Percentiles rank a stretch among this genome's conserved stretches.
Conservation (phyloP, 2,888 invertebrate genomes). For the Lysandra coridon region DNA sequence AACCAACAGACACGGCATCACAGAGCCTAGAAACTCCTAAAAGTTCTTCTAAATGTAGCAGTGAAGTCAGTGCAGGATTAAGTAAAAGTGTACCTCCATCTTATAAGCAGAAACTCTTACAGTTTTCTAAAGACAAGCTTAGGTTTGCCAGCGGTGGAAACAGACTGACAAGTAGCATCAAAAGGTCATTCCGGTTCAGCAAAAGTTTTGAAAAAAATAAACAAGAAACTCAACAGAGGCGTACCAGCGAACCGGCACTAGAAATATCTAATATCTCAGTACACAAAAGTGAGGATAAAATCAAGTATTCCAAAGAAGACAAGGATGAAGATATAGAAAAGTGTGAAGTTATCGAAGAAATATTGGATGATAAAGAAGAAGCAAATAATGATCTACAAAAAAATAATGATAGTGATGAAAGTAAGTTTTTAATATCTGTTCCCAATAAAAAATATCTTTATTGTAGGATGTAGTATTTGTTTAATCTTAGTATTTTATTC, state of each 20-base stretch:
- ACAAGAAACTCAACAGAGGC: conserved; percentile 60
- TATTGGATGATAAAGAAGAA: conserved; percentile 63
- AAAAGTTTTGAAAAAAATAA: conserved; percentile 74
- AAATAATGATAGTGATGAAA: conserved; percentile 60
- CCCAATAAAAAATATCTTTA: too few species aligned
- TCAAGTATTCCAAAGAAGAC: conserved; percentile 65
- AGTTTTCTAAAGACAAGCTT: conserved; percentile 74
- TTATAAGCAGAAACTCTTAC: conserved; percentile 74
- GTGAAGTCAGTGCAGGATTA: conserved; percentile 66
- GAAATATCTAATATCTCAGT: conserved; percentile 59
- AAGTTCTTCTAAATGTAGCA: conserved; percentile 68
- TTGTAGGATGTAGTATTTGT: too few species aligned
- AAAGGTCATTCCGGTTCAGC: conserved; percentile 73
- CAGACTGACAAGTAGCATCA: conserved; percentile 71
- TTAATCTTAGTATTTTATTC: neutral
- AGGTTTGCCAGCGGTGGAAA: conserved; percentile 74
- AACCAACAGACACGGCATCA: conserved; percentile 68
- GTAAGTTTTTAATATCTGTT: conserved; percentile 45
- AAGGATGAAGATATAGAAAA: conserved; percentile 71
- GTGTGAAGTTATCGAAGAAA: conserved; percentile 70
- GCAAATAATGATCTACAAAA: conserved; percentile 66
- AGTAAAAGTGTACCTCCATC: conserved; percentile 78
- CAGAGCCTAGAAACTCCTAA: conserved; percentile 73
- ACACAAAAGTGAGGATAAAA: conserved; percentile 50
- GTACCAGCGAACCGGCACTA: conserved; percentile 71